Evolutionary conservation across 2,888 invertebrate genomes (phyloP).

Genomic region (Cryptus armator): DNA sequence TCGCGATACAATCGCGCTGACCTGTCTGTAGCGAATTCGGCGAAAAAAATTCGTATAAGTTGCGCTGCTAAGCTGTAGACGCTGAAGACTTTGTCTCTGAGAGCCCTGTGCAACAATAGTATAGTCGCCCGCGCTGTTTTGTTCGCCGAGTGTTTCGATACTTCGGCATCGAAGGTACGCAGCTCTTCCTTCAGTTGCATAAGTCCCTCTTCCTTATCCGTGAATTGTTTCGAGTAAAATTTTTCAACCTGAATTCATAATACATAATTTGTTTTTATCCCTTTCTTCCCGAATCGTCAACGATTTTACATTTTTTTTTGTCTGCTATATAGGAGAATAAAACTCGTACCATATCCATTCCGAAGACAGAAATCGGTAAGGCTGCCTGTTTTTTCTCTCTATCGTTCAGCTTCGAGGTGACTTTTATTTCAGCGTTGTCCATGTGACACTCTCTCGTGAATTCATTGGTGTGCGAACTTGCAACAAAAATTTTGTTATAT

Average conservation of each 20-base stretch:
- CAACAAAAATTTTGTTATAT: conserved; percentile 69
- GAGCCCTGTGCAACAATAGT: conserved; percentile 91
- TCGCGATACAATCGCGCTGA: conserved; percentile 78
- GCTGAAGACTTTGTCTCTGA: conserved; percentile 95
- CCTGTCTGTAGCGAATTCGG: conserved; percentile 94
- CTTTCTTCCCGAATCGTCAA: neutral
- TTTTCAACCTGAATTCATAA: conserved; percentile 90
- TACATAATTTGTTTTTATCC: neutral
- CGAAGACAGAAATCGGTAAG: conserved; percentile 95
- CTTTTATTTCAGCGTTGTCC: conserved; percentile 86
- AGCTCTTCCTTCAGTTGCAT: conserved; percentile 88
- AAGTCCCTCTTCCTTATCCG: conserved; percentile 96
- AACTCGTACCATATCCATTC: conserved; percentile 91
- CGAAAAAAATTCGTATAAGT: conserved; percentile 92
- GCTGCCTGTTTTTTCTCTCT: conserved; percentile 95
- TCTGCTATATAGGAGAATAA: neutral
- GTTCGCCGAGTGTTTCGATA: conserved; percentile 88
- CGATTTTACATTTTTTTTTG: neutral
- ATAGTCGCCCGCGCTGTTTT: conserved; percentile 94
- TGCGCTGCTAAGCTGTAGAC: conserved; percentile 95
- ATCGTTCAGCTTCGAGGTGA: conserved; percentile 89
- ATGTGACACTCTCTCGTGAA: conserved; percentile 91
- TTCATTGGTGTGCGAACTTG: conserved; percentile 93
- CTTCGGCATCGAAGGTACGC: conserved; percentile 84
- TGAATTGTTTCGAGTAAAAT: conserved; percentile 95